A percentile compares a stretch with the other conserved stretches of the same genome.
Evolutionary conservation across 1,140 invertebrate genomes (phyloP).

Genomic region (Caenorhabditis remanei): DNA sequence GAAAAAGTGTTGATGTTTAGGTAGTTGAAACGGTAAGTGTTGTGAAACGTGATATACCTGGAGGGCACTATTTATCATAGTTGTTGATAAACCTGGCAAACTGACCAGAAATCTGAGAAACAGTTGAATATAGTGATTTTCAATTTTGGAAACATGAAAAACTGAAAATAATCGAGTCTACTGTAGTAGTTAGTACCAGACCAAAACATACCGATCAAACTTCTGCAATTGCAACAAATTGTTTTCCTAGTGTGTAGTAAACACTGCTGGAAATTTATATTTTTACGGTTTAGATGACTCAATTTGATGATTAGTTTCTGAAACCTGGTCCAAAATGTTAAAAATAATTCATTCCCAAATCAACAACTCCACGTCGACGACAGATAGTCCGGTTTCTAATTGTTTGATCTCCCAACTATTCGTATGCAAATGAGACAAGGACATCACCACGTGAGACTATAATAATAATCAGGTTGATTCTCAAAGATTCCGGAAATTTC

Average conservation of each 20-base stretch:
- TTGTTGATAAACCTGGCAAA: constrained; percentile 16
- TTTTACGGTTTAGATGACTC: too few relatives aligned
- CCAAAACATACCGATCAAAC: neutral
- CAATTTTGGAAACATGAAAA: neutral
- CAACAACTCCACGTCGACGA: neutral
- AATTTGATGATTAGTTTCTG: too few relatives aligned
- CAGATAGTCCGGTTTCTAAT: neutral
- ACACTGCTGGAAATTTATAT: too few relatives aligned
- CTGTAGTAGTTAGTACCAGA: neutral
- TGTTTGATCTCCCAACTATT: constrained; percentile 28
- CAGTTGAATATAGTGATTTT: neutral
- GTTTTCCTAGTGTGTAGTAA: too few relatives aligned
- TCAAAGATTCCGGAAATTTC: neutral
- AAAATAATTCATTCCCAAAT: neutral
- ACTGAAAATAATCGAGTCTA: neutral
- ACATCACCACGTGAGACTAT: constrained; percentile 5
- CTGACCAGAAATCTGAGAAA: constrained; percentile 17
- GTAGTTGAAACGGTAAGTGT: neutral
- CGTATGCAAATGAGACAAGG: constrained; percentile 45
- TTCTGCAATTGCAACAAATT: too few relatives aligned
- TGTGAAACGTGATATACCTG: constrained; percentile 35
- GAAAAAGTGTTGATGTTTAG: constrained; percentile 17
- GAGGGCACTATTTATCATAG: constrained; percentile 2
- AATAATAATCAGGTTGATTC: constrained; percentile 8
- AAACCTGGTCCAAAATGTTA: neutral